Conservation (phyloP, 2,113 vertebrate genomes). For the Calonectris borealis region DNA sequence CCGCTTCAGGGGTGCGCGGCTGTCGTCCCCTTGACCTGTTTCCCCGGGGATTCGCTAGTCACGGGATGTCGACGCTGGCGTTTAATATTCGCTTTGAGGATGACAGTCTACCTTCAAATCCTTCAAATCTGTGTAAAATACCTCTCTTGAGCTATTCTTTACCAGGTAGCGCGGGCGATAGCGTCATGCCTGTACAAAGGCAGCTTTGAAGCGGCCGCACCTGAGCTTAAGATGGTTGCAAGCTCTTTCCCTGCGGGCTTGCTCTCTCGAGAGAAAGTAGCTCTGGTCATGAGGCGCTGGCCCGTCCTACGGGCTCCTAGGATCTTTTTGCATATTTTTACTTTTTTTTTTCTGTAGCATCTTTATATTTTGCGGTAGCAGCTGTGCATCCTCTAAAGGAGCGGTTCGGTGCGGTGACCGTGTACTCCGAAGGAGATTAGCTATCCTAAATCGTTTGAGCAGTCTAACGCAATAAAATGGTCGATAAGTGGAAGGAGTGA, state of each 20-base stretch:
- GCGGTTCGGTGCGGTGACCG: background rate
- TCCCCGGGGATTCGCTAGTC: no score
- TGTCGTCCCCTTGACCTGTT: no score
- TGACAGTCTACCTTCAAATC: background rate
- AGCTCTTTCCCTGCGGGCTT: background rate
- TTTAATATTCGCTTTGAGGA: no score
- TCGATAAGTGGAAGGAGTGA: background rate
- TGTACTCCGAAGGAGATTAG: background rate
- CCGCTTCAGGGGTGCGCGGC: no score
- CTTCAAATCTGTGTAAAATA: fast-evolving
- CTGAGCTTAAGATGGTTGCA: background rate
- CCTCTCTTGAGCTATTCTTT: background rate
- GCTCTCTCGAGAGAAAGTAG: background rate
- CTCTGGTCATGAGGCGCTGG: background rate
- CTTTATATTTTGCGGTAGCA: background rate
- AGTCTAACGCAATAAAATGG: fast-evolving
- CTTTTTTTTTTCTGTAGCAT: no score
- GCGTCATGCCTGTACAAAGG: fast-evolving
- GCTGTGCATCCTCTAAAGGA: background rate
- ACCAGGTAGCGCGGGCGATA: fast-evolving
- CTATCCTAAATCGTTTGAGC: no score
- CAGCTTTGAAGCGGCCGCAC: background rate
- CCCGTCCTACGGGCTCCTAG: background rate
- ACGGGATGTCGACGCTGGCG: no score
- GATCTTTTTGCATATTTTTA: no score